phyloP scores from a whole-genome alignment of 2,888 invertebrate genomes.

The Proisotoma minuta region DNA sequence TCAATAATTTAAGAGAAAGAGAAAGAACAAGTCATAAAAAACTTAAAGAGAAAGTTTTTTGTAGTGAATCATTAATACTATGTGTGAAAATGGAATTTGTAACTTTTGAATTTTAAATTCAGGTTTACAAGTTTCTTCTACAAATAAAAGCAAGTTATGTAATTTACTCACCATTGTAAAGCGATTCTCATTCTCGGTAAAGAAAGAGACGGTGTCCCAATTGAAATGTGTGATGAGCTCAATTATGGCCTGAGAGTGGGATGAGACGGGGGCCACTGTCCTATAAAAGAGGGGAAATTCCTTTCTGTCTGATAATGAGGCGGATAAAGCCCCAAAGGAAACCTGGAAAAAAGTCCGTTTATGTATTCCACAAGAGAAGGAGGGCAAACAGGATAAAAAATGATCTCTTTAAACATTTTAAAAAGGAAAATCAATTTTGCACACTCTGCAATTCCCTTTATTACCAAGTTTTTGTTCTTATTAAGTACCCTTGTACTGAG shows the following conservation, averaged over 20 bases:
- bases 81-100: no score
- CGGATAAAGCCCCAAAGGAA: slow-evolving; percentile 84
- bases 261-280: slow-evolving; percentile 83
- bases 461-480: no score
- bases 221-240: slow-evolving; percentile 73
- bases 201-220: slow-evolving; percentile 83
- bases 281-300: slow-evolving; percentile 86
- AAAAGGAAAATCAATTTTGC: slow-evolving; percentile 5
- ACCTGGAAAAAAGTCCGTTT: slow-evolving; percentile 60
- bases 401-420: slow-evolving; percentile 11
- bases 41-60: no score
- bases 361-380: no score
- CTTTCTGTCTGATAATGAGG: slow-evolving; percentile 78
- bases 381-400: slow-evolving; percentile 42
- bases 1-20: no score
- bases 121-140: no score
- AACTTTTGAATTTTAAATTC: no score
- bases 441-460: background rate
- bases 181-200: slow-evolving; percentile 80
- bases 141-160: no score
- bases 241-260: slow-evolving; percentile 80
- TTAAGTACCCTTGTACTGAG: no score
- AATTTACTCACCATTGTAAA: slow-evolving; percentile 63
- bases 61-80: no score
- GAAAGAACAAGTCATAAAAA: no score